phyloP scores from a whole-genome alignment of 2,113 vertebrate genomes.

The Hydropotes inermis region DNA sequence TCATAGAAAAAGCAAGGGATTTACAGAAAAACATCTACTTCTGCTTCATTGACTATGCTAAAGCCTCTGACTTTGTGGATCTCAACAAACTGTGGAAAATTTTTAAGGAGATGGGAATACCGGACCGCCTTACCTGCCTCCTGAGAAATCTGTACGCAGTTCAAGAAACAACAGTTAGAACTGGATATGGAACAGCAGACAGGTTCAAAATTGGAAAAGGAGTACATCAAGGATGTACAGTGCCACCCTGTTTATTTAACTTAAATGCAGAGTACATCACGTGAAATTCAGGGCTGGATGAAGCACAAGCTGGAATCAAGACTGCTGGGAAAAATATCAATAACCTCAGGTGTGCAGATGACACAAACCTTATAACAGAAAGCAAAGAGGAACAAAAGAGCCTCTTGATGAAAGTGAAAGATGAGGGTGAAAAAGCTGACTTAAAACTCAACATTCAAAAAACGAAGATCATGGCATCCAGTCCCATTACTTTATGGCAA shows the following conservation, averaged over 20 bases:
- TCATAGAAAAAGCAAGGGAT: background rate
- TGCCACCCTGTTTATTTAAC: background rate
- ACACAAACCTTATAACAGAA: background rate
- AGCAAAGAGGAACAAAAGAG: background rate
- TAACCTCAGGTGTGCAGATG: background rate
- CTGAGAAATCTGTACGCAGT: background rate
- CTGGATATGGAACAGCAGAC: background rate
- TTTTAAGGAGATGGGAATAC: background rate
- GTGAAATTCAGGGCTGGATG: background rate
- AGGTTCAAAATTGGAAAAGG: background rate
- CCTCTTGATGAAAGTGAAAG: background rate
- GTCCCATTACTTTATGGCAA: background rate
- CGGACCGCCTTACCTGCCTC: background rate
- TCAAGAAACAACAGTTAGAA: background rate
- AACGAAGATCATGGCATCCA: background rate
- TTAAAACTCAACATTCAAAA: background rate
- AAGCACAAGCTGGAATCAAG: background rate
- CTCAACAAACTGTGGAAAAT: accelerated
- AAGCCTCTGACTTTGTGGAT: background rate
- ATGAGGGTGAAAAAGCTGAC: background rate
- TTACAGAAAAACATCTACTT: background rate
- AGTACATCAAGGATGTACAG: background rate
- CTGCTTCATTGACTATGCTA: background rate
- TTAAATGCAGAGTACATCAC: background rate
- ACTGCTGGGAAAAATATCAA: background rate